Conservation (phyloP, 2,113 vertebrate genomes). For the Octodon degus region DNA sequence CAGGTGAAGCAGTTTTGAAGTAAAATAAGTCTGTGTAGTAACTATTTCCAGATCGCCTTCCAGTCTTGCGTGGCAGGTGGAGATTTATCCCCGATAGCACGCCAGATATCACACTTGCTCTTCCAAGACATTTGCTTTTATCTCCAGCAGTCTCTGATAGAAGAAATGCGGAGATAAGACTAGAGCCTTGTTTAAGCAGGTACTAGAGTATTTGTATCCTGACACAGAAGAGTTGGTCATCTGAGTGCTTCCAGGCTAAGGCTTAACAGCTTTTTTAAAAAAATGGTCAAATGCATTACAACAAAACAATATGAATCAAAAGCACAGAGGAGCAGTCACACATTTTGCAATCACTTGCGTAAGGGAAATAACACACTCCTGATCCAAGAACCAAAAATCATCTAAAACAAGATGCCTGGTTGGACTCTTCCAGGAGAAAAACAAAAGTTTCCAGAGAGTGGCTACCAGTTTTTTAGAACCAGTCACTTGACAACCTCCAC, state of each 20-base stretch:
- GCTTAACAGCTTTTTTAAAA: slow-evolving; percentile 65
- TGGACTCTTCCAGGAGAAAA: not conserved
- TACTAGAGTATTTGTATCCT: slow-evolving; percentile 73
- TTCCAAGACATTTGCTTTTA: slow-evolving; percentile 84
- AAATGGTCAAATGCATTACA: slow-evolving; percentile 57
- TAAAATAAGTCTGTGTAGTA: slow-evolving; percentile 76
- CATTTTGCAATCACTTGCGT: not conserved
- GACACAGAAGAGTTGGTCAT: slow-evolving; percentile 73
- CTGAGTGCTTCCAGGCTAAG: slow-evolving; percentile 75
- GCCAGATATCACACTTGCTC: slow-evolving; percentile 84
- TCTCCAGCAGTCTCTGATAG: slow-evolving; percentile 81
- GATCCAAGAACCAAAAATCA: not conserved
- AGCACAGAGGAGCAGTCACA: not conserved
- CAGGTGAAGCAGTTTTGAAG: slow-evolving; percentile 80
- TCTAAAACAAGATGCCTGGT: not conserved
- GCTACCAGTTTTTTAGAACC: not conserved
- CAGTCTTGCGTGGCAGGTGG: slow-evolving; percentile 82
- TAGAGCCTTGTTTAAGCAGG: slow-evolving; percentile 75
- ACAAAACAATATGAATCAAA: not conserved
- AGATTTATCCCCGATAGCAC: slow-evolving; percentile 84
- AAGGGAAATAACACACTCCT: not conserved
- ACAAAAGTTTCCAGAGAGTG: not conserved
- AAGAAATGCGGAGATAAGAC: slow-evolving; percentile 79
- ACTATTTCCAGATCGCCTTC: slow-evolving; percentile 80
- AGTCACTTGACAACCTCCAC: not conserved